These are phyloP conservation scores for Arctopsyche grandis DNA, from an alignment of 1,140 invertebrate genomes.

Conservation along the genomic window DNA sequence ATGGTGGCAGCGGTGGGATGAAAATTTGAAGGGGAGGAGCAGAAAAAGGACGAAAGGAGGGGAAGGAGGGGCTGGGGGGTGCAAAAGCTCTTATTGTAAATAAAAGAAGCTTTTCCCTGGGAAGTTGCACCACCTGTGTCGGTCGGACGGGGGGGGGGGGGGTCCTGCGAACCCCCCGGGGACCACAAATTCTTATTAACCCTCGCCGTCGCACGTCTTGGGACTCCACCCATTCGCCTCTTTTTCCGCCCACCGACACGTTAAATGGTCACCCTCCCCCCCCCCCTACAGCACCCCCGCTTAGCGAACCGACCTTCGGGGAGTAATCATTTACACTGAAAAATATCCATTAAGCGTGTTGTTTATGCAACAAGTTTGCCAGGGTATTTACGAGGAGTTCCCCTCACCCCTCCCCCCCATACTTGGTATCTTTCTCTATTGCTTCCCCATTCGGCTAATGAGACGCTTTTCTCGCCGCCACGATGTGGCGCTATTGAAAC, in stretches of 20 bases:
- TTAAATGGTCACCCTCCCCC: conserved; percentile 36
- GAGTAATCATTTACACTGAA: conserved; percentile 52
- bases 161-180: conserved; percentile 35
- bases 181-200: conserved; percentile 54
- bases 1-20: no score
- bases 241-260: neutral
- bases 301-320: conserved; percentile 39
- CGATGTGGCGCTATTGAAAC: neutral
- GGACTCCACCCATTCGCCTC: neutral
- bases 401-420: neutral
- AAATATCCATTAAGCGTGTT: conserved; percentile 51
- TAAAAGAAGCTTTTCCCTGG: conserved; percentile 49
- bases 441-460: conserved; percentile 20
- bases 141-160: conserved; percentile 7
- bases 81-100: conserved; percentile 47
- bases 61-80: neutral
- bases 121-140: conserved; percentile 51
- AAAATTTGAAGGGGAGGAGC: no score
- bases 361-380: conserved; percentile 54
- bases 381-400: conserved; percentile 42
- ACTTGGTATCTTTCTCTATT: no score
- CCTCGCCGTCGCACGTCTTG: conserved; percentile 19
- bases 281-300: no score
- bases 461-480: conserved; percentile 4
- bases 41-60: neutral